phyloP scores from a whole-genome alignment of 2,113 vertebrate genomes.

The Jaculus jaculus region DNA sequence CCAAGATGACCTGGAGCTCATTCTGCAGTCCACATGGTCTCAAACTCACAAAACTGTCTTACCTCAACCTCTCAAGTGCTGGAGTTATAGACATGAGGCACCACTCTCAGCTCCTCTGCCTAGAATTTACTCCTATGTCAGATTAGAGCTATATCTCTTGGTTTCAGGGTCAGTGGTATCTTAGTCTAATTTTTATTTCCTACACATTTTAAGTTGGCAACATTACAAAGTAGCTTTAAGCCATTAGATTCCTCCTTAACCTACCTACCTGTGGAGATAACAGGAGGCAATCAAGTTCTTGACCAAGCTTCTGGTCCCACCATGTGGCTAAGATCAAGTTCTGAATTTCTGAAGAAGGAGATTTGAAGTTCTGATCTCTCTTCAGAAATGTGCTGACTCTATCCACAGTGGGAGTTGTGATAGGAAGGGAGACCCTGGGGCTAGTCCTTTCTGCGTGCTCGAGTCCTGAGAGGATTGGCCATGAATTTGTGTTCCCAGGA shows the following conservation, averaged over 20 bases:
- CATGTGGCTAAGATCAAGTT: not conserved
- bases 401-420: slow-evolving; percentile 2
- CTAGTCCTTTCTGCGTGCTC: not conserved
- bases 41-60: too few relatives aligned
- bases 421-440: not conserved
- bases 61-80: too few relatives aligned
- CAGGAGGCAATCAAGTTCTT: not conserved
- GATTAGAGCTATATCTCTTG: not conserved
- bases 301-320: not conserved
- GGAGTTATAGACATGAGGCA: too few relatives aligned
- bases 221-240: not conserved
- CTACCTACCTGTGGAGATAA: slow-evolving; percentile 26
- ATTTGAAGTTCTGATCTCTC: not conserved
- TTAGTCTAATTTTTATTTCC: not conserved
- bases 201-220: not conserved
- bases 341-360: not conserved
- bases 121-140: not conserved
- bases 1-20: too few relatives aligned
- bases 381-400: not conserved
- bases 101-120: not conserved
- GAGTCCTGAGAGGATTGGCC: not conserved
- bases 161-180: not conserved
- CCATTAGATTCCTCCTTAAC: not conserved
- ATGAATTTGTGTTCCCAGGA: slow-evolving; percentile 10
- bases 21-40: too few relatives aligned